A percentile compares a stretch with the other conserved stretches of the same genome.
These are phyloP conservation scores for Actenoides lindsayi DNA, from an alignment of 2,113 vertebrate species.

Conservation along the genomic window DNA sequence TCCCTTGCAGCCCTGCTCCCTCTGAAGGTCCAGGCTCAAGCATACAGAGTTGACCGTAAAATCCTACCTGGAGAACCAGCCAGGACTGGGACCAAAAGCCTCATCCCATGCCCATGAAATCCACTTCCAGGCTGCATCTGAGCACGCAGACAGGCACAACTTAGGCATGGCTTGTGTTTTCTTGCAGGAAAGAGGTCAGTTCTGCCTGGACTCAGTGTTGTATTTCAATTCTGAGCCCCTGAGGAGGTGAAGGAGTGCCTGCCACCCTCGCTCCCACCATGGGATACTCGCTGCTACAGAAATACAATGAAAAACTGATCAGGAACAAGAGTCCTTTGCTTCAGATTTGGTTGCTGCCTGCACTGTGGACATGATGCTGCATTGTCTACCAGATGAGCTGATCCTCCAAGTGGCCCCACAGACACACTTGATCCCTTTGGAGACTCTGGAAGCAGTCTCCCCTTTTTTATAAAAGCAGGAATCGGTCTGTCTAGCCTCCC, in stretches of 20 bases:
- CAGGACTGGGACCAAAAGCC: neutral
- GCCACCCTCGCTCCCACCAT: neutral
- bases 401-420: neutral
- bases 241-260: neutral
- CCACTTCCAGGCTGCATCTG: neutral
- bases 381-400: neutral
- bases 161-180: neutral
- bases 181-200: neutral
- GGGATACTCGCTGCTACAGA: neutral
- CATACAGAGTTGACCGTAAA: neutral
- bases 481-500: neutral
- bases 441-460: neutral
- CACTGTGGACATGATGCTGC: rapidly evolving
- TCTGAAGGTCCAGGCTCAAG: neutral
- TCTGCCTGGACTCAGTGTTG: neutral
- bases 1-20: neutral
- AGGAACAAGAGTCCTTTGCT: neutral
- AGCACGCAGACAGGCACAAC: neutral
- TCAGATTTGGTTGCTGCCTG: neutral
- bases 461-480: neutral
- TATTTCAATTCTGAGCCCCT: neutral
- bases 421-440: neutral
- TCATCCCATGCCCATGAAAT: neutral
- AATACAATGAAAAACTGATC: neutral
- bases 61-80: neutral